Conservation (phyloP, 2,888 invertebrate species). For the Ichneumoninae sp. region DNA sequence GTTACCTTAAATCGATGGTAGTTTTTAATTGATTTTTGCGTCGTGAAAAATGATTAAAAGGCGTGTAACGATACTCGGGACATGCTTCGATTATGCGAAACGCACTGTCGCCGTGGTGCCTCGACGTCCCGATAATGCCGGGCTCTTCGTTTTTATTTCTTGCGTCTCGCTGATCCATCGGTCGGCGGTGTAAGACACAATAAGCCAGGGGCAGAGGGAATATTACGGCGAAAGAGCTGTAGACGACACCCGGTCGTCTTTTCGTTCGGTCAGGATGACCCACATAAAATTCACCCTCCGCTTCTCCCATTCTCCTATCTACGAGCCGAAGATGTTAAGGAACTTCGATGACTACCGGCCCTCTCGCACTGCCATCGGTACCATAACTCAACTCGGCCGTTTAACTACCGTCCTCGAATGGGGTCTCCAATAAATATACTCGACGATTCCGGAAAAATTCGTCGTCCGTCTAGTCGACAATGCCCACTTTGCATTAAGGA, state of each 20-base stretch:
- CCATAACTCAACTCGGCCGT: conserved; percentile 8
- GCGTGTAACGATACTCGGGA: not conserved
- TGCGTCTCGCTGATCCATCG: conserved; percentile 37
- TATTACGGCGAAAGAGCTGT: conserved; percentile 1
- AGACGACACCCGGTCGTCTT: conserved; percentile 9
- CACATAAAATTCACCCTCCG: conserved; percentile 45
- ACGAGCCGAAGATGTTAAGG: conserved; percentile 19
- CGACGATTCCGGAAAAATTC: conserved; percentile 11
- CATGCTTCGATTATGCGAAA: not conserved
- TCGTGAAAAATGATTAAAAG: not conserved
- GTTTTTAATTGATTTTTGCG: not conserved
- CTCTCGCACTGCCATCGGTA: not conserved
- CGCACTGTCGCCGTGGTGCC: not conserved
- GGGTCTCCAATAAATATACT: not conserved
- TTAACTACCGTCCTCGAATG: conserved; percentile 23
- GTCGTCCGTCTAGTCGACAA: not conserved
- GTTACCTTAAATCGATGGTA: no score
- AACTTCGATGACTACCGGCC: conserved; percentile 5
- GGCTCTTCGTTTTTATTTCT: conserved; percentile 33
- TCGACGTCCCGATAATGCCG: conserved; percentile 31
- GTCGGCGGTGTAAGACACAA: conserved; percentile 2
- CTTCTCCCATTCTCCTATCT: conserved; percentile 14
- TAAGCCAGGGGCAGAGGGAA: not conserved
- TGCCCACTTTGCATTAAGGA: not conserved
- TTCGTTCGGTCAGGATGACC: conserved; percentile 19